A percentile compares a stretch with the other conserved stretches of the same genome.
These are phyloP conservation scores for Campylomormyrus tamandua DNA, from an alignment of 2,113 vertebrate species.

Conservation along the genomic window DNA sequence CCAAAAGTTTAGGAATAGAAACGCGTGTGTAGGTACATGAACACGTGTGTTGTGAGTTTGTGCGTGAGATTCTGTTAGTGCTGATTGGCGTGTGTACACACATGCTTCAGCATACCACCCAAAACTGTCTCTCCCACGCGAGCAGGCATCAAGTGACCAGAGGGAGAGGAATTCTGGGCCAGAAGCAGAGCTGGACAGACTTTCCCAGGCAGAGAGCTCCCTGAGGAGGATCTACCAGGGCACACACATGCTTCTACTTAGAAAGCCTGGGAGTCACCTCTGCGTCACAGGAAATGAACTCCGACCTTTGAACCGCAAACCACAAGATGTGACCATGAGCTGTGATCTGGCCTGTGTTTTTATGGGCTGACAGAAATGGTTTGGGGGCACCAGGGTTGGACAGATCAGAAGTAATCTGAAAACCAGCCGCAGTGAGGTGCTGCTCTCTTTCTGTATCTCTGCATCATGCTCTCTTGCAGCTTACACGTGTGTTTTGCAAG, in stretches of 20 bases:
- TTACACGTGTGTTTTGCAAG: not conserved
- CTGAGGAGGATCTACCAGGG: conserved; percentile 12
- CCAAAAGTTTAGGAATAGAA: not conserved
- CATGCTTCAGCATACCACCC: not conserved
- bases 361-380: not conserved
- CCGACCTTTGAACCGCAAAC: not conserved
- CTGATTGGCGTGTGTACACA: not conserved
- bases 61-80: not conserved
- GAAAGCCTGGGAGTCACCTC: not conserved
- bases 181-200: not conserved
- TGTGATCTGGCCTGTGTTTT: not conserved
- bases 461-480: not conserved
- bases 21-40: not conserved
- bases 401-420: not conserved
- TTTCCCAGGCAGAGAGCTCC: conserved; percentile 11
- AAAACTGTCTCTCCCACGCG: not conserved
- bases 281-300: conserved; percentile 1
- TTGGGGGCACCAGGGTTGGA: not conserved
- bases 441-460: not conserved
- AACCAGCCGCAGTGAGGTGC: not conserved
- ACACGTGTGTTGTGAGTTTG: not conserved
- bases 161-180: not conserved
- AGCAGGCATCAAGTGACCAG: not conserved
- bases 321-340: not conserved
- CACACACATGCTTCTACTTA: conserved; percentile 1